phyloP scores from a whole-genome alignment of 2,888 invertebrate genomes.

The Crossocerus cetratus region DNA sequence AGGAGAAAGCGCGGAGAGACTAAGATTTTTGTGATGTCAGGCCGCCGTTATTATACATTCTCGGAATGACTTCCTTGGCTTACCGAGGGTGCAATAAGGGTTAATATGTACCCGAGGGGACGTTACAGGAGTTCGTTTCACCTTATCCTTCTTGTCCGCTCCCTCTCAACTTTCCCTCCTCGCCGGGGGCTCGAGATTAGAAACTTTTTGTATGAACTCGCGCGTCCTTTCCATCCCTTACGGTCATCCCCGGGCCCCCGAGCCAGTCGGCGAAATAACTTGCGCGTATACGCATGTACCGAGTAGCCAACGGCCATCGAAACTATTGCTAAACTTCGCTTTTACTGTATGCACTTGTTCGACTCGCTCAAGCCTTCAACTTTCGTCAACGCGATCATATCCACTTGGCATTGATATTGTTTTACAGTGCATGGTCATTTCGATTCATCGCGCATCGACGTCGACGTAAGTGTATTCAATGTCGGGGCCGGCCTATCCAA shows the following conservation, averaged over 20 bases:
- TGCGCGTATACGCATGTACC: too few relatives aligned
- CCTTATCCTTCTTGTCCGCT: conserved; percentile 43
- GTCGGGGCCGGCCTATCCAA: too few relatives aligned
- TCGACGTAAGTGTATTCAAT: not conserved
- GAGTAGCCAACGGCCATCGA: too few relatives aligned
- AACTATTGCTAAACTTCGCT: too few relatives aligned
- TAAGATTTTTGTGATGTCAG: conserved; percentile 32
- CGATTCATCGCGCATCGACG: too few relatives aligned
- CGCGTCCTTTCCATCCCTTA: conserved; percentile 43
- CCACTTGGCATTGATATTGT: too few relatives aligned
- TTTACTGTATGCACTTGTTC: too few relatives aligned
- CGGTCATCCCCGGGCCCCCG: conserved; percentile 38
- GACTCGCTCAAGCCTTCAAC: too few relatives aligned
- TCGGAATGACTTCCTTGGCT: conserved; percentile 27
- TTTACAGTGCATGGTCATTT: too few relatives aligned
- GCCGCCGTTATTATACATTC: conserved; percentile 43
- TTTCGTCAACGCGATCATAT: too few relatives aligned
- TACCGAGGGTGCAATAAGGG: conserved; percentile 52
- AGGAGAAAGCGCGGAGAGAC: not conserved
- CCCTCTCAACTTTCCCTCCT: conserved; percentile 38
- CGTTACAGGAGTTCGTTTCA: conserved; percentile 55
- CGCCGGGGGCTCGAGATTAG: conserved; percentile 60
- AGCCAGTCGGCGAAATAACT: not conserved
- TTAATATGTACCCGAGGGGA: conserved; percentile 60
- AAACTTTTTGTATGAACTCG: conserved; percentile 62